Base-by-base conservation (phyloP, 2,888 invertebrate genomes). In the Cryptocheilus praepositus region DNA sequence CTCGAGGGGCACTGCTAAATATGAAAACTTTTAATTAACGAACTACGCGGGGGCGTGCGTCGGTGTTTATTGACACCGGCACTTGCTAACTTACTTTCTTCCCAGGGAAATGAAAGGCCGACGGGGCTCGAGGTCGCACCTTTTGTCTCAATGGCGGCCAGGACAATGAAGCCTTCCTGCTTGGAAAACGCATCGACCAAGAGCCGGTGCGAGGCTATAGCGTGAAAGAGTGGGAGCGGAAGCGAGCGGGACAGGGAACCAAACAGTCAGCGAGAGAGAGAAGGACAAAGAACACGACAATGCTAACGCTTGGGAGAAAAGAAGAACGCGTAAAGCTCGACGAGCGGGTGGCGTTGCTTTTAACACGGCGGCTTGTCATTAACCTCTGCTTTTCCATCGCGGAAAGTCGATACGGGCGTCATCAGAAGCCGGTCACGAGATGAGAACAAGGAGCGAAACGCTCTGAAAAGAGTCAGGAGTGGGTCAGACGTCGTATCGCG, bases 161-260 rank as follows among this genome's bases (percentile, higher is more conserved):
- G 22, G 51, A 22, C 8, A 22, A 45, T 21, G 22, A 46, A 25
- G 49, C 22, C 49, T 58, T 53, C 11, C 19, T 36, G 21, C 22
- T 46, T 11, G 16, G 57, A 62, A 57, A 60, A 69, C 25, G 53
- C 44, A 59, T 60, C 60, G 36, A 61, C 60, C 52, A 51, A 55
- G 53, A 28, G 25, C 19, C 36, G 15, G 55, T 56, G 43, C 55
- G 36, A 43, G 55, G 55, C 19, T 28, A 36, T 36, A 36, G 36
- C 8, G 36, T 7, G 54, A 52, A 11, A 19, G 57, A 21, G 21
- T 3, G 21, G 1, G 36, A 11, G 36, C 1, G 36, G 8, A 11
- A 11, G 36, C 1, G 36, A 11, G 36, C 1, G 36, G 22, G 52
- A 52, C 21, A 21, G 13, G n/a, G 21, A 25, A 8, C 5, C 7